Conservation (phyloP, 2,888 invertebrate genomes). For the Dioctria rufipes region DNA sequence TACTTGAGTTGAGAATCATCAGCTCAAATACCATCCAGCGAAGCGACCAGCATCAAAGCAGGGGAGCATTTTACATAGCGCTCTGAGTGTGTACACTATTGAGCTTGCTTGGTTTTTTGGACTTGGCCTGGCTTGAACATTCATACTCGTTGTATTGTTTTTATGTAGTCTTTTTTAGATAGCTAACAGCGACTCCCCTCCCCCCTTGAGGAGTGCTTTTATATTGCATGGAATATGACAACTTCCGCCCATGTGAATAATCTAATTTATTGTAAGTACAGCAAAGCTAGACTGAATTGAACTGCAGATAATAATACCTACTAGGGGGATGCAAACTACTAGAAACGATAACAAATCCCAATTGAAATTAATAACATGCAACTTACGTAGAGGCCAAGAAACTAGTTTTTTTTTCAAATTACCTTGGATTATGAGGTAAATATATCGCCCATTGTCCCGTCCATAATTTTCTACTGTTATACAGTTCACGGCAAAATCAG, state of each 20-base stretch:
- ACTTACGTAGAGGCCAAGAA: slow-evolving; percentile 10
- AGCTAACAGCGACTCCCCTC: neutral
- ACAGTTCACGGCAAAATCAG: neutral
- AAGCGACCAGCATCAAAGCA: no score
- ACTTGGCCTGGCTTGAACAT: neutral
- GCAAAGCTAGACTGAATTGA: neutral
- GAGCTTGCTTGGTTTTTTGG: neutral
- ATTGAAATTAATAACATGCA: slow-evolving; percentile 1
- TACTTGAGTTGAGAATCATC: no score
- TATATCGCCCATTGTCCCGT: no score
- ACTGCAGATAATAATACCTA: no score
- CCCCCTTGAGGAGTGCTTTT: neutral
- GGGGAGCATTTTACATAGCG: neutral
- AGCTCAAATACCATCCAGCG: no score
- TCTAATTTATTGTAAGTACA: neutral
- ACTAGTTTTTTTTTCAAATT: no score
- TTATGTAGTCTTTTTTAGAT: neutral
- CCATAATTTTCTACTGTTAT: neutral
- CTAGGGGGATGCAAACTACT: no score
- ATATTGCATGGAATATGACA: slow-evolving; percentile 32
- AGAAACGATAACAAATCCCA: no score
- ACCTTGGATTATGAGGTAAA: no score
- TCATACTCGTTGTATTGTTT: neutral
- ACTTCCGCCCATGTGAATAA: slow-evolving; percentile 55
- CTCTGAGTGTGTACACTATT: neutral